phyloP scores from a whole-genome alignment of 2,888 invertebrate genomes.

The Tachina fera region DNA sequence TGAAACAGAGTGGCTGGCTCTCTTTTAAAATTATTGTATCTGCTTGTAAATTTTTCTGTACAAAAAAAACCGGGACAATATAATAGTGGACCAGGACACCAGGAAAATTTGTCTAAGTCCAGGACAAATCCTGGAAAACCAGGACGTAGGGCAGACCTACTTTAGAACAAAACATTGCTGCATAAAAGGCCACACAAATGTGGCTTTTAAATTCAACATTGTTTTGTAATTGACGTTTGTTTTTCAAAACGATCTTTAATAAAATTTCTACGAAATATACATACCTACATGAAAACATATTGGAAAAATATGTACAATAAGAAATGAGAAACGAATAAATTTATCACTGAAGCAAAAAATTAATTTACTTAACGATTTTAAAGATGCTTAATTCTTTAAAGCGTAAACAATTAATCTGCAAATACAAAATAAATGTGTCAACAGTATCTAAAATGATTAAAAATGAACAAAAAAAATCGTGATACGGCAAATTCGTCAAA shows the following conservation, averaged over 20 bases:
- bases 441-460: slow-evolving; percentile 43
- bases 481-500: slow-evolving; percentile 26
- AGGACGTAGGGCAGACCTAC: too few species aligned
- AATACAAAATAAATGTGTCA: slow-evolving; percentile 32
- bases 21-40: too few species aligned
- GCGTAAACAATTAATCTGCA: slow-evolving; percentile 15
- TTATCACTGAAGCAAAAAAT: slow-evolving; percentile 29
- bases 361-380: slow-evolving; percentile 41
- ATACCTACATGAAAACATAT: not conserved
- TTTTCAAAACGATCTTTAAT: slow-evolving; percentile 1
- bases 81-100: too few species aligned
- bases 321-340: slow-evolving; percentile 39
- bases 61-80: too few species aligned
- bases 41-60: too few species aligned
- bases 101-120: too few species aligned
- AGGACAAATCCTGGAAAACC: too few species aligned
- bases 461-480: slow-evolving; percentile 38
- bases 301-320: slow-evolving; percentile 2
- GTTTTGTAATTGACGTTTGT: too few species aligned
- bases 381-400: slow-evolving; percentile 29
- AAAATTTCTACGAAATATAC: not conserved
- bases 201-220: too few species aligned
- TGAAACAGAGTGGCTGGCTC: too few species aligned
- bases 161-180: too few species aligned
- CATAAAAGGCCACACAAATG: too few species aligned